Conservation (phyloP, 2,888 invertebrate genomes). For the Macaria notata region DNA sequence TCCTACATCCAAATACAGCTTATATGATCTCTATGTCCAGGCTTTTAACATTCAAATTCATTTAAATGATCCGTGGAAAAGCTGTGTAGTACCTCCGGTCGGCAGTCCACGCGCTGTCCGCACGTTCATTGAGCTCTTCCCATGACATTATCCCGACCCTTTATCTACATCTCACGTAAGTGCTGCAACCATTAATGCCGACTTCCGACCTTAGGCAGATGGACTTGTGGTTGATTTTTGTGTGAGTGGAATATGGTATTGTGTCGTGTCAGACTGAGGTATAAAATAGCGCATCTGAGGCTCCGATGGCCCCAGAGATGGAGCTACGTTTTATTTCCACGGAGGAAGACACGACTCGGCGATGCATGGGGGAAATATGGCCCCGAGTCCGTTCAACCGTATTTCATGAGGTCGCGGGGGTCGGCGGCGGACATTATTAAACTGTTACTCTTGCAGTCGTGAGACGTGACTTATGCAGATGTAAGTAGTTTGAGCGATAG, state of each 20-base stretch:
- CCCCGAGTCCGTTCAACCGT: constrained; percentile 76
- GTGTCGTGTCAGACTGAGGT: constrained; percentile 38
- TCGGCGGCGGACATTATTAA: constrained; percentile 79
- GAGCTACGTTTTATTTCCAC: constrained; percentile 81
- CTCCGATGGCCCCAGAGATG: constrained; percentile 80
- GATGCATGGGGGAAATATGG: constrained; percentile 79
- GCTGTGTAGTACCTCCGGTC: constrained; percentile 61
- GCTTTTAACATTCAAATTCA: constrained; percentile 47
- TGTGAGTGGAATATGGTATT: constrained; percentile 22
- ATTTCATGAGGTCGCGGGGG: constrained; percentile 75
- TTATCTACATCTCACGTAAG: constrained; percentile 45
- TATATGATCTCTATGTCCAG: constrained; percentile 38
- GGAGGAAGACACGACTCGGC: constrained; percentile 80
- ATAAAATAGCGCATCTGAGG: constrained; percentile 76
- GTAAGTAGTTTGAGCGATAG: constrained; percentile 80
- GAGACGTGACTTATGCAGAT: constrained; percentile 81
- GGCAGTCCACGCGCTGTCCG: constrained; percentile 79
- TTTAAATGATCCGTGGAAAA: constrained; percentile 47
- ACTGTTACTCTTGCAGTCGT: constrained; percentile 76
- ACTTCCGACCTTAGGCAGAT: constrained; percentile 21
- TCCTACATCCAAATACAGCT: constrained; percentile 35
- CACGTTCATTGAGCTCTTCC: constrained; percentile 80
- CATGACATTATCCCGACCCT: constrained; percentile 75
- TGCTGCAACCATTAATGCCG: constrained; percentile 16
- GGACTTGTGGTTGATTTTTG: constrained; percentile 20